phyloP scores from a whole-genome alignment of 2,113 vertebrate species.

The Chunga burmeisteri region DNA sequence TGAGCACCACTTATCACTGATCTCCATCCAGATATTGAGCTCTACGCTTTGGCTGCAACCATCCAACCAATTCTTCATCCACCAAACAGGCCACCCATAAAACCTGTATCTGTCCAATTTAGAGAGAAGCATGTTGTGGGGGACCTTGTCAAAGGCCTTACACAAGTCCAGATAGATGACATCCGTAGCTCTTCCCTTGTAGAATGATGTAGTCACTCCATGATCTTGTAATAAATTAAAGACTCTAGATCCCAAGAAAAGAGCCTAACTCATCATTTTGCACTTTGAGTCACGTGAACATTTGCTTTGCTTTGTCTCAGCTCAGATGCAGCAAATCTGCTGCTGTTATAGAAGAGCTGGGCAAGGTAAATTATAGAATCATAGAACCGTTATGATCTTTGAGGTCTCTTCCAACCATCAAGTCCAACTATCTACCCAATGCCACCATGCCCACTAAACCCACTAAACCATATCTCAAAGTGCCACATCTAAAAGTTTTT shows the following conservation, averaged over 20 bases:
- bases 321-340: neutral
- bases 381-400: too few species aligned
- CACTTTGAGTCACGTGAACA: neutral
- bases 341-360: neutral
- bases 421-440: too few species aligned
- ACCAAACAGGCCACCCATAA: neutral
- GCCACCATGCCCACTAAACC: too few species aligned
- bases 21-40: neutral
- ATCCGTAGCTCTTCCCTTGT: neutral
- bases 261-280: neutral
- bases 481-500: too few species aligned
- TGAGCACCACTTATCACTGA: neutral
- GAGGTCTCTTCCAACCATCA: too few species aligned
- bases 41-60: neutral
- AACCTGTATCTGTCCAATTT: neutral
- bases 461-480: too few species aligned
- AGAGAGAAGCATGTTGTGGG: neutral
- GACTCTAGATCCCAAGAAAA: neutral
- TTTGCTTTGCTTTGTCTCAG: neutral
- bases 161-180: neutral
- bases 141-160: fast-evolving
- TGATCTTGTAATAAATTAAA: neutral
- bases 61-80: neutral
- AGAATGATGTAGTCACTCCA: neutral
- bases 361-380: neutral